Evolutionary conservation across 1,140 invertebrate species (phyloP).

Genomic region (Tetramorium simillimum): DNA sequence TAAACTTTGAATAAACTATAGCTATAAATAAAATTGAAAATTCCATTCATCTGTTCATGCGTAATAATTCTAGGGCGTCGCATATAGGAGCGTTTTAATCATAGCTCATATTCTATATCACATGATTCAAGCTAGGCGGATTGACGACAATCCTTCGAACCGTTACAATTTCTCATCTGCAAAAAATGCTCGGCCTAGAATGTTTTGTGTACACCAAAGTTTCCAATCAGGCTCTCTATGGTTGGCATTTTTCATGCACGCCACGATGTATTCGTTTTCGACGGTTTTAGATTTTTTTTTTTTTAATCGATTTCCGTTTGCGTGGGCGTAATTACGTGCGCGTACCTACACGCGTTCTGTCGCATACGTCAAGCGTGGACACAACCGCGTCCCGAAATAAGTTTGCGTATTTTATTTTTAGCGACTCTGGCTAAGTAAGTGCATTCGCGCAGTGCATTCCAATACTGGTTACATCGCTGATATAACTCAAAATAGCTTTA

Average conservation of each 20-base stretch:
- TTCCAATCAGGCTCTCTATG: slow-evolving; percentile 30
- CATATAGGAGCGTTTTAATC: background rate
- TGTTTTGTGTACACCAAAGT: slow-evolving; percentile 2
- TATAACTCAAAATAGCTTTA: slow-evolving; percentile 37
- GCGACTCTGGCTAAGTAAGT: slow-evolving; percentile 26
- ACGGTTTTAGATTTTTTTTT: background rate
- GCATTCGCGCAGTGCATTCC: slow-evolving; percentile 23
- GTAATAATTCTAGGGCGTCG: background rate
- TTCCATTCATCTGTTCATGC: background rate
- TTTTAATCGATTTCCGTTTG: background rate
- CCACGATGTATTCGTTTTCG: slow-evolving; percentile 11
- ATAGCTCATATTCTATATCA: background rate
- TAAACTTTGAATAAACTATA: background rate
- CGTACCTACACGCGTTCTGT: slow-evolving; percentile 65
- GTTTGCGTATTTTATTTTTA: slow-evolving; percentile 75
- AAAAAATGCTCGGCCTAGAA: slow-evolving; percentile 9
- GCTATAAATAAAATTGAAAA: slow-evolving; percentile 25
- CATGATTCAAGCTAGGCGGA: slow-evolving; percentile 1
- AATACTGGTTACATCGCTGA: slow-evolving; percentile 24
- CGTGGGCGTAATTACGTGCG: slow-evolving; percentile 42
- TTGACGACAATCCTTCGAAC: slow-evolving; percentile 18
- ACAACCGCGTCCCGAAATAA: slow-evolving; percentile 74
- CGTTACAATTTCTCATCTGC: slow-evolving; percentile 14
- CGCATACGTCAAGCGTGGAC: slow-evolving; percentile 7
- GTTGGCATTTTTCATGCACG: slow-evolving; percentile 40